Evolutionary conservation across 92 coral and sea anemone genomes (phyloP).

Genomic region (Phymanthus crucifer): DNA sequence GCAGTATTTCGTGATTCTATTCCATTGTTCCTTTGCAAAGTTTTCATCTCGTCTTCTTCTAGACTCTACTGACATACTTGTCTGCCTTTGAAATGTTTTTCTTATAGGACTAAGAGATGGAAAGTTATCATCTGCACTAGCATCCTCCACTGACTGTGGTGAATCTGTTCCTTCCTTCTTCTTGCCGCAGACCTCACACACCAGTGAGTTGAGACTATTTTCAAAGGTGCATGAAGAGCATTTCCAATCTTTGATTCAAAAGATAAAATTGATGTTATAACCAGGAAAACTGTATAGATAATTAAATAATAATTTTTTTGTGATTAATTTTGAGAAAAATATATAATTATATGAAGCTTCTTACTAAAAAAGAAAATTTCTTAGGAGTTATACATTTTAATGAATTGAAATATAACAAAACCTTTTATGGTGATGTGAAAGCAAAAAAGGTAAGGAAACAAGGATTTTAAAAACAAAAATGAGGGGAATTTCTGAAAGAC

Average conservation of each 20-base stretch:
- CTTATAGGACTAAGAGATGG: constrained; percentile 51
- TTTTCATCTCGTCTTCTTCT: constrained; percentile 87
- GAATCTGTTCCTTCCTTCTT: constrained; percentile 34
- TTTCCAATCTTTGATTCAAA: constrained; percentile 39
- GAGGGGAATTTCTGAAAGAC: not conserved
- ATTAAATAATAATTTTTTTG: too few relatives aligned
- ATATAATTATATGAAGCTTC: too few relatives aligned
- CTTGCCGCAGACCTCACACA: constrained; percentile 45
- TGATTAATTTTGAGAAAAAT: too few relatives aligned
- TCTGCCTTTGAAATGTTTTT: constrained; percentile 64
- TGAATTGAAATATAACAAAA: not conserved
- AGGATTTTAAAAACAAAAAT: constrained; percentile 11
- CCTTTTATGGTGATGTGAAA: constrained; percentile 40
- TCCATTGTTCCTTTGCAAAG: constrained; percentile 88
- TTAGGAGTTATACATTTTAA: too few relatives aligned
- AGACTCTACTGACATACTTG: constrained; percentile 85
- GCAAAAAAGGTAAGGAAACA: constrained; percentile 13
- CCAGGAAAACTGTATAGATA: not conserved
- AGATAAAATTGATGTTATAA: not conserved
- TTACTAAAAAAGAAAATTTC: too few relatives aligned
- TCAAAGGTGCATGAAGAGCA: constrained; percentile 64
- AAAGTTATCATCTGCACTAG: constrained; percentile 26
- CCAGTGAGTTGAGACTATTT: constrained; percentile 35
- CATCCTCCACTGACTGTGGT: constrained; percentile 3
- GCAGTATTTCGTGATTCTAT: constrained; percentile 75